These are phyloP conservation scores for Zootermopsis nevadensis DNA, from an alignment of 2,888 invertebrate species.

Conservation along the genomic window DNA sequence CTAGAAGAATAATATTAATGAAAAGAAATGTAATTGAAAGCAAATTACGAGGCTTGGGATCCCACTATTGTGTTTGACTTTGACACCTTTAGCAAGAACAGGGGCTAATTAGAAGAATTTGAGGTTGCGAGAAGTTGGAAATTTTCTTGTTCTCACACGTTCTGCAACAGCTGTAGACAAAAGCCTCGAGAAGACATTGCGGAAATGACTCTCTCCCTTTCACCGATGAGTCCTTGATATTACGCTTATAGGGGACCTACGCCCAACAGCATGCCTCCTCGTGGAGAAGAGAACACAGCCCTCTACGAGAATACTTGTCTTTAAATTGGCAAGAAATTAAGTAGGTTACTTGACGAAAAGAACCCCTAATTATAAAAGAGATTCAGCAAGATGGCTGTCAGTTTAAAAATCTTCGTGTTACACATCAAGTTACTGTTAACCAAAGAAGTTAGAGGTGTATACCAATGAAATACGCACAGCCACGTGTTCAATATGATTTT, in stretches of 20 bases:
- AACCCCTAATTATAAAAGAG: too few relatives aligned
- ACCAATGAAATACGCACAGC: too few relatives aligned
- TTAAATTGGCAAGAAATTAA: too few relatives aligned
- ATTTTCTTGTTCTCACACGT: neutral
- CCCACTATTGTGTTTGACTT: constrained; percentile 3
- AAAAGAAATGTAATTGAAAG: neutral
- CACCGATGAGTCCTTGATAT: constrained; percentile 6
- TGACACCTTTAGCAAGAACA: neutral
- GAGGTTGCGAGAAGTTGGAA: neutral
- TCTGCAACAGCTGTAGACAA: neutral
- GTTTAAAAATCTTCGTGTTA: too few relatives aligned
- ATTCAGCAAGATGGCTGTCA: too few relatives aligned
- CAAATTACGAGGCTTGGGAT: neutral
- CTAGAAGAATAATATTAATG: neutral
- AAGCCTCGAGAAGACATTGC: constrained; percentile 18
- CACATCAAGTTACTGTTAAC: too few relatives aligned
- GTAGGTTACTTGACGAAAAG: too few relatives aligned
- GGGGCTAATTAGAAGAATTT: neutral
- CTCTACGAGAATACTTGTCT: neutral
- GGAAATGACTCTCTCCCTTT: constrained; percentile 11
- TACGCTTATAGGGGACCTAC: neutral
- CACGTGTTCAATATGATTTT: too few relatives aligned
- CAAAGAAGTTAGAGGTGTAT: too few relatives aligned
- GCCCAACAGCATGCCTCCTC: neutral
- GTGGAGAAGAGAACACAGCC: neutral